Base-by-base conservation (phyloP, 2,888 invertebrate genomes). In the Mycalesis mineus region DNA sequence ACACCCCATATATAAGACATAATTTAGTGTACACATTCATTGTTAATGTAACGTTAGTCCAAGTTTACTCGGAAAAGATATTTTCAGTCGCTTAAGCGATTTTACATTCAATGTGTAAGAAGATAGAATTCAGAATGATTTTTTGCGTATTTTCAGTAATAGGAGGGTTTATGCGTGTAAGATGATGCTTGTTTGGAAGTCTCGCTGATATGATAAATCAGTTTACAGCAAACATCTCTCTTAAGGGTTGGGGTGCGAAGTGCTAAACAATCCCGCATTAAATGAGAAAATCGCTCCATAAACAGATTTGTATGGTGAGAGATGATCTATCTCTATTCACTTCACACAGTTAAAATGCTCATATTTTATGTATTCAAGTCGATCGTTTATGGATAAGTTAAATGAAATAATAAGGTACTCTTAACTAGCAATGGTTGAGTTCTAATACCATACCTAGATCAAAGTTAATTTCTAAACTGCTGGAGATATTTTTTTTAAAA, bases 191-290 rank as follows among this genome's bases (percentile, higher is more conserved):
- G 88, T 89, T 89, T 83, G 72, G 77, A 84, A 84, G 80, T 70
- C 69, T 80, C 74, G 76, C 75, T 80, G 87, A 87, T 88, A 88
- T 88, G 88, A 88, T 88, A 88, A 88, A 89, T 89, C 88, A 88
- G 87, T 86, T 86, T 83, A 80, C 75, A 80, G 77, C 76, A 74
- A 85, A 86, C 82, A 79, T 80, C 87, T 85, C 85, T 84, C 83
- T 87, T 71, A 60, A 57, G 83, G 67, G 74, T 67, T 77, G 80
- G 82, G 84, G 82, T 78, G 84, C 62, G 73, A 77, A 81, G 75
- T 73, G 74, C 66, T 71, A 74, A 80, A 81, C 83, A 81, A 81
- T 82, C 77, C 77, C 75, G 73, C 77, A 79, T 78, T 79, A 82
- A 85, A 84, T 80, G 78, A 83, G 79, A 77, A 78, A 81, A 86